A percentile compares a stretch with the other conserved stretches of the same genome.
Conservation (phyloP, 2,888 invertebrate genomes). For the Julus scandinavius region DNA sequence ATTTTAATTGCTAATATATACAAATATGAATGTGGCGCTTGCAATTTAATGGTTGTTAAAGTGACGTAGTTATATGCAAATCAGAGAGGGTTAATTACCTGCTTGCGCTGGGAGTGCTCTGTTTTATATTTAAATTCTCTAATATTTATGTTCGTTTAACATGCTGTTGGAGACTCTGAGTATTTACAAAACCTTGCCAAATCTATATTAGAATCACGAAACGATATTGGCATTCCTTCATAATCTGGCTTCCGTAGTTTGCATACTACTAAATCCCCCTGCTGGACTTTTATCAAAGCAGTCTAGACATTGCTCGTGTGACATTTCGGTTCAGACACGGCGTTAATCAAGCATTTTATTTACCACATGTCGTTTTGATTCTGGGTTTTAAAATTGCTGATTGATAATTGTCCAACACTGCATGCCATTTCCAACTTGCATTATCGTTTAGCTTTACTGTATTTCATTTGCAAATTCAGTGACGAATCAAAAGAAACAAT, state of each 20-base stretch:
- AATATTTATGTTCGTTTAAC: not conserved
- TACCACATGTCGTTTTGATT: not conserved
- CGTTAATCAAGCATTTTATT: slow-evolving; percentile 10
- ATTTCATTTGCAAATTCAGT: no score
- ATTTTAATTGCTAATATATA: slow-evolving; percentile 17
- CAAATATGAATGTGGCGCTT: not conserved
- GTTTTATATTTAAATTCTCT: not conserved
- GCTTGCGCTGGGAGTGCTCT: not conserved
- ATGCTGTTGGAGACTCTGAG: not conserved
- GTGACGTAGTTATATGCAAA: not conserved
- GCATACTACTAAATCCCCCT: not conserved
- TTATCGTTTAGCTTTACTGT: no score
- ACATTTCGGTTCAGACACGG: not conserved
- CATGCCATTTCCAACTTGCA: no score
- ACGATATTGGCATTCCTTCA: not conserved
- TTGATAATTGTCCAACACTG: not conserved
- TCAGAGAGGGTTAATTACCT: not conserved
- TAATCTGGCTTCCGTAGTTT: not conserved
- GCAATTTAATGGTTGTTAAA: not conserved
- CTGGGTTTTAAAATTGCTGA: not conserved
- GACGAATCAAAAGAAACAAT: no score
- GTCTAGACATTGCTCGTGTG: slow-evolving; percentile 28
- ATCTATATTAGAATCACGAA: not conserved
- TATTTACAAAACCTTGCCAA: not conserved
- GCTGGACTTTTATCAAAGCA: slow-evolving; percentile 18